These are phyloP conservation scores for Vombatus ursinus DNA, from an alignment of 2,113 vertebrate genomes.

Conservation along the genomic window DNA sequence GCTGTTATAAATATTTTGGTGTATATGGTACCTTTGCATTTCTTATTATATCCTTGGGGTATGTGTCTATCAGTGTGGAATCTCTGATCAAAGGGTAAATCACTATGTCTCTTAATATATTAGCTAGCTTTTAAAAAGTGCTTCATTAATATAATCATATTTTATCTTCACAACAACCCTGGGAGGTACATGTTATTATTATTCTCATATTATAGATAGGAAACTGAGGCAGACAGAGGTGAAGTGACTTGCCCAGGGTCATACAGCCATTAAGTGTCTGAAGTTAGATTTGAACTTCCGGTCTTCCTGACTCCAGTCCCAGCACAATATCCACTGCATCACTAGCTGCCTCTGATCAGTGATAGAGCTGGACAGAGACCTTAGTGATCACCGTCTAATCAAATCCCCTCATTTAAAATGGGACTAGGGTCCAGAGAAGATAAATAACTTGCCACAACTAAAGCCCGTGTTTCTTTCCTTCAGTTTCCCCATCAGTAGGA, in stretches of 20 bases:
- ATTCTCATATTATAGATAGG: background rate
- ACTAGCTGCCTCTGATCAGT: background rate
- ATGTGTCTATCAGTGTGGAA: background rate
- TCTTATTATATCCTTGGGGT: background rate
- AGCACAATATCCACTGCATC: background rate
- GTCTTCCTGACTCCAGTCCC: background rate
- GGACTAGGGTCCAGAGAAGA: background rate
- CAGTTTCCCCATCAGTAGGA: background rate
- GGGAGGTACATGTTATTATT: background rate
- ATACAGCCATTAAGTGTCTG: background rate
- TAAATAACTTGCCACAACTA: background rate
- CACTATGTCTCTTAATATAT: background rate
- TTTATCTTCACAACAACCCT: background rate
- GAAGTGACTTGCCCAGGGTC: background rate
- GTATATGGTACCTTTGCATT: background rate
- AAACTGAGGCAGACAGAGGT: no score
- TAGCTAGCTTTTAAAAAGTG: background rate
- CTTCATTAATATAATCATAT: background rate
- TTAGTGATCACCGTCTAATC: background rate
- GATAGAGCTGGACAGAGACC: background rate
- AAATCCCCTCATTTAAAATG: background rate
- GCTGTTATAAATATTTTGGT: background rate
- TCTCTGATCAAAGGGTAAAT: background rate
- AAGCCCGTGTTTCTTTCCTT: background rate
- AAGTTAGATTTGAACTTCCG: background rate